Percentiles rank a stretch among this genome's conserved stretches.
Evolutionary conservation across 2,888 invertebrate genomes (phyloP).

Genomic region (Lagria hirta): DNA sequence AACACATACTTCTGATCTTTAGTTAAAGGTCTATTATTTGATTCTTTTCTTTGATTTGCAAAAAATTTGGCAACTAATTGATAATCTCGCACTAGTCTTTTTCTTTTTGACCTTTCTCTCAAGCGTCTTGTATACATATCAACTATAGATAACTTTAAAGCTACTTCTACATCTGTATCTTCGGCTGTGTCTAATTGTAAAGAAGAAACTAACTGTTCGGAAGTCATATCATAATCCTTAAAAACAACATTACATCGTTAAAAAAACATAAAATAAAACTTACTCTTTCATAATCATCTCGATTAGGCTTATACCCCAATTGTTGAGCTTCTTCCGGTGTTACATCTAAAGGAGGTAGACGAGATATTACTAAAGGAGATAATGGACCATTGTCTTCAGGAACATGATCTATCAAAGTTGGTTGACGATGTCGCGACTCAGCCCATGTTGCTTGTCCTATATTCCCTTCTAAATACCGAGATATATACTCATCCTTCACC

Average conservation of each 20-base stretch:
- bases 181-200: conserved; percentile 77
- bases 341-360: conserved; percentile 79
- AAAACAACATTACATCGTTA: conserved; percentile 5
- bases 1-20: conserved; percentile 73
- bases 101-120: conserved; percentile 83
- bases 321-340: conserved; percentile 82
- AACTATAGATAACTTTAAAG: conserved; percentile 86
- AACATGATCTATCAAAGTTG: conserved; percentile 73
- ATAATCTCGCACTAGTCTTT: conserved; percentile 87
- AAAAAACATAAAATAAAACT: conserved; percentile 27
- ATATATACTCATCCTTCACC: conserved; percentile 88
- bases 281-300: conserved; percentile 95
- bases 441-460: conserved; percentile 88
- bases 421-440: conserved; percentile 68
- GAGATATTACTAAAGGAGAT: conserved; percentile 70
- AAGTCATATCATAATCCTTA: conserved; percentile 87
- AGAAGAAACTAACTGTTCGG: conserved; percentile 86
- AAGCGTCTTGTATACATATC: conserved; percentile 86
- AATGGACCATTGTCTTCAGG: conserved; percentile 74
- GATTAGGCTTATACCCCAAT: conserved; percentile 90
- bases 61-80: conserved; percentile 88
- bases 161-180: conserved; percentile 87
- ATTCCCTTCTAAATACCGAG: conserved; percentile 84
- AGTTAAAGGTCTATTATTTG: conserved; percentile 57
- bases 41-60: conserved; percentile 58